phyloP scores from a whole-genome alignment of 2,797 vertebrate genomes.

The Hemibagrus guttatus region DNA sequence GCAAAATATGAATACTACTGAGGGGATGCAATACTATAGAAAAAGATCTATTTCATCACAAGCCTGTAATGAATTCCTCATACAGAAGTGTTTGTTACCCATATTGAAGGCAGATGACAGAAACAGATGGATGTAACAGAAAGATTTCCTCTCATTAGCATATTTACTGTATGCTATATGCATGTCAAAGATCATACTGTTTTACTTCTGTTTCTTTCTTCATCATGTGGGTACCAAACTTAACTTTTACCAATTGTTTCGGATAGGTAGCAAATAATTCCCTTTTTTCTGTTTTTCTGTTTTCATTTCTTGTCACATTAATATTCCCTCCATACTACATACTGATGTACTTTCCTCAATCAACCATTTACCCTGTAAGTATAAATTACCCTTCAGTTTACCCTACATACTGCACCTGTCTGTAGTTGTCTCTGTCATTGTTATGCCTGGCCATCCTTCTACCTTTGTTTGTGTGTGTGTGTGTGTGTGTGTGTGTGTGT shows the following conservation, averaged over 20 bases:
- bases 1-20: background rate
- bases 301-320: conserved; percentile 32
- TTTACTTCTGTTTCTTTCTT: conserved; percentile 32
- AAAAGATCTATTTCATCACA: conserved; percentile 34
- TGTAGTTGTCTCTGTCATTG: conserved; percentile 30
- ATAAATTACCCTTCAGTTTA: conserved; percentile 31
- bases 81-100: conserved; percentile 34
- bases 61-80: conserved; percentile 49
- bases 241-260: conserved; percentile 10
- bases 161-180: conserved; percentile 27
- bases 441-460: conserved; percentile 1
- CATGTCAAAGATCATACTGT: background rate
- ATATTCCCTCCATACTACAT: conserved; percentile 38
- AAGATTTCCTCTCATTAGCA: background rate
- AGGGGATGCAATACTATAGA: background rate
- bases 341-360: conserved; percentile 44
- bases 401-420: conserved; percentile 17
- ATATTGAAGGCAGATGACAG: conserved; percentile 27
- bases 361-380: conserved; percentile 52
- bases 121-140: conserved; percentile 18
- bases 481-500: conserved; percentile 12
- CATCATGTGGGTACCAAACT: conserved; percentile 45
- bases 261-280: conserved; percentile 43
- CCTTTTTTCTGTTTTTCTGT: conserved; percentile 41
- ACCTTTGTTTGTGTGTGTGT: conserved; percentile 15